phyloP scores from a whole-genome alignment of 2,797 vertebrate species.

The Florisuga fusca region DNA sequence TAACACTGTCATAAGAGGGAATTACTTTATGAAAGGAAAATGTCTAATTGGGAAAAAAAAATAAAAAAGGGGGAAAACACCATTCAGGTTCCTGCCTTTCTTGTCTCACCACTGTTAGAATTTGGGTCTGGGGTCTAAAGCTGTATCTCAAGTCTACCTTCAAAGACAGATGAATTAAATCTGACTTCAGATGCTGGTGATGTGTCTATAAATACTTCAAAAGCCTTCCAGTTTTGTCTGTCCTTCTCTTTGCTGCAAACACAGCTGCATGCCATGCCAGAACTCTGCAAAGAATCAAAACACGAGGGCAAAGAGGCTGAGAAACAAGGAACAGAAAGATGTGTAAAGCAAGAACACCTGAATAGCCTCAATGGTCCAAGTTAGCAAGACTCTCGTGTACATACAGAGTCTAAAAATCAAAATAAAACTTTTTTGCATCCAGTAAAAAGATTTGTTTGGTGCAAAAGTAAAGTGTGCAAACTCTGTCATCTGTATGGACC shows the following conservation, averaged over 20 bases:
- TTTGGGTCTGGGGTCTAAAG: background rate
- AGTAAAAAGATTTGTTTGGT: background rate
- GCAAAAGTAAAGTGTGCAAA: background rate
- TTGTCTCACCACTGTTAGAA: background rate
- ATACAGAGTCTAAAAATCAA: background rate
- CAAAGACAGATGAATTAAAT: background rate
- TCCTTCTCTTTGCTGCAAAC: background rate
- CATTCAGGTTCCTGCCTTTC: background rate
- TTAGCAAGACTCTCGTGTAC: background rate
- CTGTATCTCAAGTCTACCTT: background rate
- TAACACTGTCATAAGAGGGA: background rate
- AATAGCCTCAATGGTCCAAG: background rate
- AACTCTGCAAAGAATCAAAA: background rate
- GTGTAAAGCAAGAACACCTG: background rate
- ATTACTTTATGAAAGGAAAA: background rate
- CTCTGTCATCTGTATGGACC: background rate
- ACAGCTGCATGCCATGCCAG: background rate
- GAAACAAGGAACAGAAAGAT: background rate
- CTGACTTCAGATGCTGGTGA: background rate
- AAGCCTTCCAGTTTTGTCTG: background rate
- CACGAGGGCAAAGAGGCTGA: background rate
- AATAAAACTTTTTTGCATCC: background rate
- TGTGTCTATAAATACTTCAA: rapidly evolving
- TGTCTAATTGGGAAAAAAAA: background rate
- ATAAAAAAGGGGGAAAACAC: background rate